These are phyloP conservation scores for Zosterops borbonicus DNA, from an alignment of 2,113 vertebrate species.

Conservation along the genomic window DNA sequence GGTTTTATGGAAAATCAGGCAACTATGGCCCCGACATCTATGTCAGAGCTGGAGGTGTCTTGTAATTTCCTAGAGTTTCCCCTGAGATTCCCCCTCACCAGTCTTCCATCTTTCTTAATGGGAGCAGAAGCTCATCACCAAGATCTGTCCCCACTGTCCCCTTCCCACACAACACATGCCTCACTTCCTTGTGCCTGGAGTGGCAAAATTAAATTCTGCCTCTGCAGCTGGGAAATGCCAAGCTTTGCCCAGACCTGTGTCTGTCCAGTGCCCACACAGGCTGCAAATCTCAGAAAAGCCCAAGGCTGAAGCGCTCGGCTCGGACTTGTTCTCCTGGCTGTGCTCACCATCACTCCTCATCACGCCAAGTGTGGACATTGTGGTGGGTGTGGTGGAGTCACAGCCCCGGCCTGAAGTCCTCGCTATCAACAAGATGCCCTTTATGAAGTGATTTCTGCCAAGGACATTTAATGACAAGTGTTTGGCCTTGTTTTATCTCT, in stretches of 20 bases:
- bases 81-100: not conserved
- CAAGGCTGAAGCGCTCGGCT: not conserved
- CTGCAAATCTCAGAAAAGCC: not conserved
- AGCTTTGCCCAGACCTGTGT: not conserved
- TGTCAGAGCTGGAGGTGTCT: not conserved
- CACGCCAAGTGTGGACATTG: not conserved
- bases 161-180: not conserved
- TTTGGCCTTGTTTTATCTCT: not conserved
- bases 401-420: not conserved
- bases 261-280: not conserved
- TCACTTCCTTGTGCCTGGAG: not conserved
- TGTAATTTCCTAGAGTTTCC: not conserved
- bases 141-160: accelerated
- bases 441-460: not conserved
- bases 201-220: not conserved
- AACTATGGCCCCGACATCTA: not conserved
- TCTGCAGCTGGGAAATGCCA: not conserved
- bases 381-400: not conserved
- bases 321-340: not conserved
- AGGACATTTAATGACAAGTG: not conserved
- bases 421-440: not conserved
- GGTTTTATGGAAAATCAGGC: not conserved
- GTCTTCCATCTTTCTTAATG: not conserved
- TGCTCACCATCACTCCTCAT: not conserved
- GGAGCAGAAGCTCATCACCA: accelerated